Conservation (phyloP, 35 echinoderm and acorn worm species). For the Ophioderma brevispina region DNA sequence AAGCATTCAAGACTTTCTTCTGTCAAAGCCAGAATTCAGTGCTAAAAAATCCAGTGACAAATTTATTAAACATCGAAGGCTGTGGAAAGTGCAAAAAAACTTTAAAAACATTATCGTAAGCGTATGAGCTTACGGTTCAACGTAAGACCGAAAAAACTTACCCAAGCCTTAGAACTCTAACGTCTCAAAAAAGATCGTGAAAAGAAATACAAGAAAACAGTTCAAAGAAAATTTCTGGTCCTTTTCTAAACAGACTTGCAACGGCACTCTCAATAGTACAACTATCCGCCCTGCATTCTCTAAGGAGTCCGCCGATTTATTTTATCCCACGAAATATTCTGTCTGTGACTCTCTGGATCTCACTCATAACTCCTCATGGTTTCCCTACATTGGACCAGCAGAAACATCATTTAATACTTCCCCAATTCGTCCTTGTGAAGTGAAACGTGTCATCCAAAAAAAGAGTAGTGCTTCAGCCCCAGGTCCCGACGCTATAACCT, state of each 20-base stretch:
- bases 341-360: too few relatives aligned
- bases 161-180: too few relatives aligned
- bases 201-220: not conserved
- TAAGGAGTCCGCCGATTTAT: not conserved
- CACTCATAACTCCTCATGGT: too few relatives aligned
- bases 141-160: too few relatives aligned
- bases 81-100: too few relatives aligned
- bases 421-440: not conserved
- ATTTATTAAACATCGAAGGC: too few relatives aligned
- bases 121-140: too few relatives aligned
- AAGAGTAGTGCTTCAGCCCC: not conserved
- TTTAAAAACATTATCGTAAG: too few relatives aligned
- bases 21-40: too few relatives aligned
- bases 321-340: not conserved
- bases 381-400: too few relatives aligned
- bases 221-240: slow-evolving; percentile 2
- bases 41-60: too few relatives aligned
- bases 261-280: not conserved
- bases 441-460: not conserved
- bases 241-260: not conserved
- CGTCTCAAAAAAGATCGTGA: not conserved
- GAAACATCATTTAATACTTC: not conserved
- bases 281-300: not conserved
- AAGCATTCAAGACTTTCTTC: too few relatives aligned
- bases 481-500: not conserved